Evolutionary conservation across 2,797 vertebrate genomes (phyloP), one percentile per base, ranked within the genome.

Genomic region (Ceryle rudis): DNA sequence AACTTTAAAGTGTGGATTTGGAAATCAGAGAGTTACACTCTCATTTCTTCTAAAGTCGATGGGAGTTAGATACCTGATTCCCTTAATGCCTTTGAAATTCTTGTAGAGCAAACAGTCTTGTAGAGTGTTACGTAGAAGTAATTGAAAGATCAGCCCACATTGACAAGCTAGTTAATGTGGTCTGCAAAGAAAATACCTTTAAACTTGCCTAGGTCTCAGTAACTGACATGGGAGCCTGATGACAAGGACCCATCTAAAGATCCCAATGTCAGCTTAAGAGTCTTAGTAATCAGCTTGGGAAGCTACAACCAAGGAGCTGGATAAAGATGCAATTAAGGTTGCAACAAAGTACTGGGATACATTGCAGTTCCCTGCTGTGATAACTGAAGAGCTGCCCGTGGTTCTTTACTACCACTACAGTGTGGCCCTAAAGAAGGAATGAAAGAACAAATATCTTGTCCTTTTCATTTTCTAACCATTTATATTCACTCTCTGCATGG

Each of bases 391-490:
- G 72, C 44, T 91, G 94, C 89, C 81, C 81, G 75, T 3, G 3
- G 49, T 95, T 96, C 85, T 72, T 81, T 85, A 93, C 49, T 65
- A 87, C 81, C 72, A n/a, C n/a, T n/a, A n/a, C n/a, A 91, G 75
- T 49, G 15, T 67, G 74, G 69, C 28, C 77, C 78, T 82, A 77
- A 95, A 95, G 71, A 37, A 82, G 65, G 83, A 93, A 90, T 6
- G 46, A 91, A 92, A 92, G 84, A 80, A 71, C 95, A 94, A 95
- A 83, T 95, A 94, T 51, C 62, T 85, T 29, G 18, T 65, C 81
- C 84, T 83, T 89, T 96, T 92, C 26, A 54, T 94, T 87, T 96
- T 85, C 81, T 81, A 95, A 92, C 55, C 69, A 82, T 86, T 93
- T 92, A 51, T 84, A 47, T 64, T 82, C 81, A 57, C 70, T 94